Evolutionary conservation across 1,140 invertebrate species (phyloP), one percentile per base, ranked within the genome.

Genomic region (Drosophila pachea): DNA sequence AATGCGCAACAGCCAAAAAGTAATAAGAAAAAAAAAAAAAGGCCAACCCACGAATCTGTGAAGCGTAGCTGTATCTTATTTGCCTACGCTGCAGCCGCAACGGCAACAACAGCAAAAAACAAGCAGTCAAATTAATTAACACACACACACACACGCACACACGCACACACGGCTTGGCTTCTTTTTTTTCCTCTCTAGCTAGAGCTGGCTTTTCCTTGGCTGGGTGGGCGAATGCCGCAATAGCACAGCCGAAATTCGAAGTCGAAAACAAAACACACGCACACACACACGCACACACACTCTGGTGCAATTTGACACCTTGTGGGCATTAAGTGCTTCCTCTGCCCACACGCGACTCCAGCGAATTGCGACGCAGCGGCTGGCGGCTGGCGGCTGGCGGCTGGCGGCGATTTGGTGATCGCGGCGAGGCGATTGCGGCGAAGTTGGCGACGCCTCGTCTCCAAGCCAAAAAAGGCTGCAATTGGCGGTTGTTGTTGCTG

Each of bases 271-370:
- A 40, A 40, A 7, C 11, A 12, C 38, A 40, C 11, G 12, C 5
- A 42, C n/a, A 42, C 1, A 42, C n/a, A 42, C n/a, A n/a, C n/a
- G n/a, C n/a, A 12, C 40, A 63, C 50, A 22, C 40, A 22, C 68
- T 81, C 74, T 87, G 75, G 66, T 86, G 86, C 86, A 87, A 87
- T 87, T 88, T 86, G 86, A 87, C 86, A 87, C 86, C 86, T 87
- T 87, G 86, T 87, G 84, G 86, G 86, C 79, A 86, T 87, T 87
- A 86, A 88, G 86, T 87, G 86, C 86, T 87, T 87, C 86, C 86
- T 87, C 86, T 87, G 86, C 86, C 86, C 68, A 87, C 86, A 84
- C 73, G 42, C 63, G 43, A 68, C 55, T 43, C 29, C 22, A 52
- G 32, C 31, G 32, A 47, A 47, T 42, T 22, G 48, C 22, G 40